Evolutionary conservation across 2,113 vertebrate species (phyloP), one percentile per base, ranked within the genome.

Genomic region (Passer domesticus): DNA sequence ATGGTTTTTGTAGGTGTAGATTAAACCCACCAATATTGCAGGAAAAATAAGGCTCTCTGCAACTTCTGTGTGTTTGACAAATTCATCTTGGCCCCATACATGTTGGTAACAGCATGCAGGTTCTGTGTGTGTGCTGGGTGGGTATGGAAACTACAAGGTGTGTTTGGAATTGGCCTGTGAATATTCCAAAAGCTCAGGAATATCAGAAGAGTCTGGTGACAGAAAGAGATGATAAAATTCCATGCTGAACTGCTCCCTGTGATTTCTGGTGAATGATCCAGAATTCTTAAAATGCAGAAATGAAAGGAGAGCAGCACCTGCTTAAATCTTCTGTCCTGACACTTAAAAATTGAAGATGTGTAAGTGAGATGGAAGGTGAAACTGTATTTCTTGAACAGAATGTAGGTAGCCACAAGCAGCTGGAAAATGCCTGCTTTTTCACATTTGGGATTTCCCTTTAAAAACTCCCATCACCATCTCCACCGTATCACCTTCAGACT

Each of bases 171-270:
- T 37, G 46, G 14, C 7, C 35, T 39, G 43, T 53, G 55, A 74
- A 37, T 69, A 58, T 80, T 87, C 28, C 60, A 59, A 73, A 88
- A 73, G 41, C 11, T 63, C 15, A 11, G 67, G 37, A 76, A 58
- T 66, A 20, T 41, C 58, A 46, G 59, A 46, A 76, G 35, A 69
- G 18, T 13, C 30, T 33, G 37, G 62, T 60, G 23, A 18, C 15
- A 17, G 49, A 43, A 73, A 56, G 39, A 43, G 8, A 4, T 0
- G 0, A 44, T 41, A 6, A 15, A 24, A 15, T 53, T 30, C 3
- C 0, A 0, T n/a, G 46, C 68, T 46, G 46, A 55, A 4, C 47
- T 4, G 16, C 64, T 79, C 22, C 39, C 35, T 2, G 2, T 15
- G n/a, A 7, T 83, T 74, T 59, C 47, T 63, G 47, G 33, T 50